A percentile compares a stretch with the other conserved stretches of the same genome.
Evolutionary conservation across 2,888 invertebrate genomes (phyloP).

Genomic region (Phengaris alcon): DNA sequence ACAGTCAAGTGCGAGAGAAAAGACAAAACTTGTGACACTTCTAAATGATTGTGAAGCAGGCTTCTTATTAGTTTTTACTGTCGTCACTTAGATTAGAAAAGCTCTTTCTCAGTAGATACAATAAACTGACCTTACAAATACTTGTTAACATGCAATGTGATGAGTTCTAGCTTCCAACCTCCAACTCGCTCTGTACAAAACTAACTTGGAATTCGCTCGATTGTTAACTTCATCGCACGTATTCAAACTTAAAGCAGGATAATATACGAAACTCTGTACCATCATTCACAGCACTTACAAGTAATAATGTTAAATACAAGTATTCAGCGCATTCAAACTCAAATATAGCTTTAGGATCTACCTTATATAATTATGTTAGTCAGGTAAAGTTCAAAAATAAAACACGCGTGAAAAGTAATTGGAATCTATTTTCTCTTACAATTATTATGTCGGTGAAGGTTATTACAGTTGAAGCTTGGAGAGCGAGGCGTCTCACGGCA

Average conservation of each 20-base stretch:
- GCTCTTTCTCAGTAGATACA: background rate
- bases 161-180: conserved; percentile 11
- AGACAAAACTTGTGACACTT: background rate
- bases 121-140: background rate
- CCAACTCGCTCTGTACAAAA: background rate
- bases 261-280: conserved; percentile 12
- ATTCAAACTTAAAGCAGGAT: conserved; percentile 2
- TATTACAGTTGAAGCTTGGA: conserved; percentile 38
- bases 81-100: background rate
- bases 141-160: background rate
- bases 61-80: background rate
- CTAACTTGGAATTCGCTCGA: conserved; percentile 11
- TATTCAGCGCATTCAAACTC: background rate
- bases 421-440: conserved; percentile 59
- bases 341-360: background rate
- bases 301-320: background rate
- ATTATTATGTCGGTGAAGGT: conserved; percentile 54
- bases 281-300: conserved; percentile 6
- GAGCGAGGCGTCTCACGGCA: conserved; percentile 42
- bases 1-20: background rate
- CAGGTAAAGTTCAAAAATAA: background rate
- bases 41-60: background rate
- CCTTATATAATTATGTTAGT: background rate
- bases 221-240: conserved; percentile 21
- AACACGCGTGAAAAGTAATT: conserved; percentile 46